Evolutionary conservation across 2,113 vertebrate species (phyloP).

Genomic region (Atherinomorus stipes): DNA sequence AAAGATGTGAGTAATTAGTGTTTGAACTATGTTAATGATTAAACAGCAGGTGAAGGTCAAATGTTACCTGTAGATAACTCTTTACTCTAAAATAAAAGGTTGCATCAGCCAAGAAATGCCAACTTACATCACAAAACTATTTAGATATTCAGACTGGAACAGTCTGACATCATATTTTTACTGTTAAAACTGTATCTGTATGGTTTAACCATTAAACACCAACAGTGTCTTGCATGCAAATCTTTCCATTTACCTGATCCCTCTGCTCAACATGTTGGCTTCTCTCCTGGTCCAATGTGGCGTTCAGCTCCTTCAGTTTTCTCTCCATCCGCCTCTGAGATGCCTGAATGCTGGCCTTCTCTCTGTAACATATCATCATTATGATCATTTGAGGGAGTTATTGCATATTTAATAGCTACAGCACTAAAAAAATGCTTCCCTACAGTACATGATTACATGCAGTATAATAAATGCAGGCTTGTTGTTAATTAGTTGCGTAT

Average conservation of each 20-base stretch:
- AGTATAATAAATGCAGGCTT: too few species aligned
- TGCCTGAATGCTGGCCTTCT: constrained; percentile 87
- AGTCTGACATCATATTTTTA: neutral
- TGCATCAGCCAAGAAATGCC: neutral
- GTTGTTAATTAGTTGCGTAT: too few species aligned
- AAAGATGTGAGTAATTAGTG: constrained; percentile 22
- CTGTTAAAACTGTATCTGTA: neutral
- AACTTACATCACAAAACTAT: neutral
- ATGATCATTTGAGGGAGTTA: neutral
- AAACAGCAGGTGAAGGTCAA: constrained; percentile 14
- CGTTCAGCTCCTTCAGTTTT: constrained; percentile 92
- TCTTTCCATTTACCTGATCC: constrained; percentile 86
- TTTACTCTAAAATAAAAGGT: constrained; percentile 7
- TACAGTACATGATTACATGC: neutral
- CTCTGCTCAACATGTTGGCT: constrained; percentile 90
- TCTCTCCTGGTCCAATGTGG: constrained; percentile 92
- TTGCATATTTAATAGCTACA: neutral
- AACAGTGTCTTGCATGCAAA: neutral
- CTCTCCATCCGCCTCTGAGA: constrained; percentile 90
- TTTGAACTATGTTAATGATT: constrained; percentile 6
- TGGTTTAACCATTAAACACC: constrained; percentile 5
- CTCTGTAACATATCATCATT: constrained; percentile 75
- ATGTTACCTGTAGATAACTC: constrained; percentile 6
- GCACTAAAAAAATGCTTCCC: neutral
- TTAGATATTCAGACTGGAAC: neutral